A percentile compares a stretch with the other conserved stretches of the same genome.
Evolutionary conservation across 1,140 invertebrate genomes (phyloP).

Genomic region (Steinernema khuongi): DNA sequence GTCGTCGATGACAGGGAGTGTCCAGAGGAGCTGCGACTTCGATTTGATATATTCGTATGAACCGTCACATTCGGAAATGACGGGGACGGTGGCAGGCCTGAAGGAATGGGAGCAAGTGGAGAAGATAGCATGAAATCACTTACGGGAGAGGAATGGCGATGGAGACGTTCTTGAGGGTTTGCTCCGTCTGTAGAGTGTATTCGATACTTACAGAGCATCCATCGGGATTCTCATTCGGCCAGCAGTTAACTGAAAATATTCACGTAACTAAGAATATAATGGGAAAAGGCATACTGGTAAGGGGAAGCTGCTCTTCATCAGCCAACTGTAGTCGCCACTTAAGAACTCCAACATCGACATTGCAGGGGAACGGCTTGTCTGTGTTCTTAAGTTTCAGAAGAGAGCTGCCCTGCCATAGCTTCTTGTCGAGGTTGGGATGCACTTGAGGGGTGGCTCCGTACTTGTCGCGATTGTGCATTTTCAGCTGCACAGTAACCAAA

Average conservation of each 20-base stretch:
- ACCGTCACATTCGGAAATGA: slow-evolving; percentile 88
- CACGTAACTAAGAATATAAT: slow-evolving; percentile 5
- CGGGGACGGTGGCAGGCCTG: slow-evolving; percentile 66
- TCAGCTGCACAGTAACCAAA: background rate
- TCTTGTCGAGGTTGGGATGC: slow-evolving; percentile 96
- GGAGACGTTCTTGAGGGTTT: slow-evolving; percentile 80
- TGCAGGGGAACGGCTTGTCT: slow-evolving; percentile 81
- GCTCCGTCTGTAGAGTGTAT: slow-evolving; percentile 80
- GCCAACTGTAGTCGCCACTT: slow-evolving; percentile 77
- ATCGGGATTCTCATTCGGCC: slow-evolving; percentile 89
- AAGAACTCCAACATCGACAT: slow-evolving; percentile 91
- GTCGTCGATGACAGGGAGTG: slow-evolving; percentile 78
- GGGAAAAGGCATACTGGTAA: slow-evolving; percentile 40
- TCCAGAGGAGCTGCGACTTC: slow-evolving; percentile 78
- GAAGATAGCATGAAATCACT: slow-evolving; percentile 58
- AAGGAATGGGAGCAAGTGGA: slow-evolving; percentile 50
- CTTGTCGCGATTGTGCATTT: background rate
- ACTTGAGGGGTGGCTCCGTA: slow-evolving; percentile 44
- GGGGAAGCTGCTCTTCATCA: slow-evolving; percentile 48
- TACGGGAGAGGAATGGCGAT: slow-evolving; percentile 87
- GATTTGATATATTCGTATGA: slow-evolving; percentile 79
- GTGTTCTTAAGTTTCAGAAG: slow-evolving; percentile 78
- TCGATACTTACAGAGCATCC: slow-evolving; percentile 97
- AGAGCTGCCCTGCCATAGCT: slow-evolving; percentile 72
- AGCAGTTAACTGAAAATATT: slow-evolving; percentile 80